phyloP scores from a whole-genome alignment of 2,113 vertebrate genomes.

The cattle (Bos taurus) region ARS-UCD2.0 NC_037344.1:51795001-51795500 shows the following conservation, averaged over 20 bases:
- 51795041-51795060: background rate
- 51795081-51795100: rapidly evolving
- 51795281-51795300: conserved; percentile 93
- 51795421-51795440: background rate
- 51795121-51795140: rapidly evolving
- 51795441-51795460: background rate
- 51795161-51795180: conserved; percentile 86
- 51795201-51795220: conserved; percentile 87
- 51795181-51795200: conserved; percentile 91
- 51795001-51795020: rapidly evolving
- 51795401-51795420: background rate
- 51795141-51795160: conserved; percentile 79
- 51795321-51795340: rapidly evolving
- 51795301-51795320: conserved; percentile 75
- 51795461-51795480: background rate
- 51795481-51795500: background rate
- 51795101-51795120: too few relatives aligned
- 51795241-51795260: conserved; percentile 85
- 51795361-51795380: background rate
- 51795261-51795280: conserved; percentile 96
- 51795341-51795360: background rate
- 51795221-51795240: conserved; percentile 88
- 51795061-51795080: background rate
- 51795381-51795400: background rate
- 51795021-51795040: background rate